Evolutionary conservation across 2,113 vertebrate species (phyloP), one percentile per base, ranked within the genome.

Genomic region (Aegypius monachus): DNA sequence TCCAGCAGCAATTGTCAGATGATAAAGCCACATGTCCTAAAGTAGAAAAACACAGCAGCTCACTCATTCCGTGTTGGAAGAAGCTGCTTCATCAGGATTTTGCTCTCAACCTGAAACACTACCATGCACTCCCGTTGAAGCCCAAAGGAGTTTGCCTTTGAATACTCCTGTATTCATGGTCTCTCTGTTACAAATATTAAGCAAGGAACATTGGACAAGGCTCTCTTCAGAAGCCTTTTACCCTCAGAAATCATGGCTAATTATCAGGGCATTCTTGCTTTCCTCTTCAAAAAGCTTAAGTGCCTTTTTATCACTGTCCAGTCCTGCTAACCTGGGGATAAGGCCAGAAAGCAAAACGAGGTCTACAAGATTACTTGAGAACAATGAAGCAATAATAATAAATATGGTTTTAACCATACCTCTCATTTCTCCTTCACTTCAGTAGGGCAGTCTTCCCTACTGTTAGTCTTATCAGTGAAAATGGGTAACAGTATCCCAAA

Each of bases 1-100:
- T 97, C 99, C 99, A 38, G 99, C 99, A 85, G 99, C 99, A 95
- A 99, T 98, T 8, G 98, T 99, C 95, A 99, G 98, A 96, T 99
- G 99, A 97, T 99, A 99, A 91, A 99, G 98, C 99, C 99, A 99
- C 0, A 98, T 98, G 19, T 99, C 99, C 99, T 99, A 72, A 48
- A 88, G 97, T 58, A 96, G 75, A 96, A 93, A 97, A 74, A 59
- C 62, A 45, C 0, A 95, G 48, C 67, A 80, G n/a, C 63, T 86
- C 53, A 74, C 17, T 84, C 16, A 3, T 78, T 93, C 31, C 0
- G 0, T 67, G 32, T 38, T 73, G 42, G 50, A 93, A 90, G 38
- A 42, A 77, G 17, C 48, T 72, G 53, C 45, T 73, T 88, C 66
- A 55, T 8, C 21, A 47, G n/a, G 58, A 87, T 80, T 87, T 82